Base-by-base conservation (phyloP, 1,140 invertebrate species). In the Cecropterus lyciades region DNA sequence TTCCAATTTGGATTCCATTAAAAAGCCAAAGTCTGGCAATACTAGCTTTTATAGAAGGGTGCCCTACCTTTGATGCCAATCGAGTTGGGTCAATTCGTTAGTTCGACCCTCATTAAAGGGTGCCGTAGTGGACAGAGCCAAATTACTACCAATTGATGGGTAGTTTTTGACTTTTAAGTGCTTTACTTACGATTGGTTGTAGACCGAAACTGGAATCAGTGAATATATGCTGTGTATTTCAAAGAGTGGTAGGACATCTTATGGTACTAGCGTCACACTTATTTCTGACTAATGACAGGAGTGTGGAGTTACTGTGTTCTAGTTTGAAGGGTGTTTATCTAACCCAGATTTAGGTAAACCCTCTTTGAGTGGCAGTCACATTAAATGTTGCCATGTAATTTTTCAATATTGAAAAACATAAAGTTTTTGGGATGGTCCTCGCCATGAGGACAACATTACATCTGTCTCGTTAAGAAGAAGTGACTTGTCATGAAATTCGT, bases 21-120 rank as follows among this genome's bases (percentile, higher is more conserved):
- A 57, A 45, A 63, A 49, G 59, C 30, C 30, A 15, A 51, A 11
- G 30, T 51, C 11, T 62, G 59, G 46, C 46, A 51, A 49, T 46
- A 60, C 45, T 20, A 16, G 16, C 37, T 42, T n/a, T n/a, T n/a
- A 30, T 16, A 11, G n/a, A 62, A 45, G 57, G 59, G 59, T 48
- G 57, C 56, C 45, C 20, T 49, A 60, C 45, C 57, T 60, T 60
- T 60, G 57, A 60, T 37, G 57, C 8, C 57, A 48, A 48, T 60
- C 57, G 57, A 30, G 56, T 43, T 42, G 40, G 40, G 55, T 57
- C 49, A 52, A 14, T 52, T 27, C 49, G 49, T 33, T 48, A 52
- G 49, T 52, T 52, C 55, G 42, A 57, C 55, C 55, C 55, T 57
- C 42, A 46, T 57, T 57, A 57, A 57, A 57, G 55, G 53, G 53